Conservation (phyloP, 2,888 invertebrate genomes). For the Drosophila cyrtoloma region DNA sequence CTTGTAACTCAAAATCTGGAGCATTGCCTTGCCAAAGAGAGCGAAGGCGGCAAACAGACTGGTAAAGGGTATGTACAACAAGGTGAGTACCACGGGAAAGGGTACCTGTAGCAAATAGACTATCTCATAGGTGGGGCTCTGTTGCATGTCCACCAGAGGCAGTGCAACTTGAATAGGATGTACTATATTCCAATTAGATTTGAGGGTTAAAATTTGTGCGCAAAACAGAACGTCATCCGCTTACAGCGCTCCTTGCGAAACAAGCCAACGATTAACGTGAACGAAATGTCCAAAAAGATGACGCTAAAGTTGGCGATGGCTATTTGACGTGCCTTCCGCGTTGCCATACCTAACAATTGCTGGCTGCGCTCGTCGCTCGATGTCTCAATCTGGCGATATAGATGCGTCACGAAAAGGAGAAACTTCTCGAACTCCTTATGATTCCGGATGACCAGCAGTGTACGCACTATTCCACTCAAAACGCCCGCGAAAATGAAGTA, state of each 20-base stretch:
- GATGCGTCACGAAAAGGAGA: constrained; percentile 58
- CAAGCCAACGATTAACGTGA: constrained; percentile 72
- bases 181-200: constrained; percentile 46
- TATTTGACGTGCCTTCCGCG: constrained; percentile 68
- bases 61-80: constrained; percentile 83
- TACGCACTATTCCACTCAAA: constrained; percentile 80
- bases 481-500: constrained; percentile 76
- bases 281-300: constrained; percentile 70
- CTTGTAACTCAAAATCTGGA: constrained; percentile 73
- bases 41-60: constrained; percentile 81
- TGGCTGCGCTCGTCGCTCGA: constrained; percentile 53
- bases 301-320: constrained; percentile 78
- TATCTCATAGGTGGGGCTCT: constrained; percentile 79
- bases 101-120: constrained; percentile 75
- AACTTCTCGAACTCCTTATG: constrained; percentile 78
- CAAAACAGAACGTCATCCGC: constrained; percentile 10
- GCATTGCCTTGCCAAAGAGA: constrained; percentile 78
- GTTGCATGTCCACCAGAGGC: constrained; percentile 76
- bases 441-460: constrained; percentile 71
- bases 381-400: constrained; percentile 74
- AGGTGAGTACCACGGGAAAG: constrained; percentile 65
- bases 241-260: constrained; percentile 69
- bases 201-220: neutral
- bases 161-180: constrained; percentile 81
- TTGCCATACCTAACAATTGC: constrained; percentile 57